Percentiles rank a stretch among this genome's conserved stretches.
These are phyloP conservation scores for Cephus runcator DNA, from an alignment of 2,888 invertebrate species.

Conservation along the genomic window DNA sequence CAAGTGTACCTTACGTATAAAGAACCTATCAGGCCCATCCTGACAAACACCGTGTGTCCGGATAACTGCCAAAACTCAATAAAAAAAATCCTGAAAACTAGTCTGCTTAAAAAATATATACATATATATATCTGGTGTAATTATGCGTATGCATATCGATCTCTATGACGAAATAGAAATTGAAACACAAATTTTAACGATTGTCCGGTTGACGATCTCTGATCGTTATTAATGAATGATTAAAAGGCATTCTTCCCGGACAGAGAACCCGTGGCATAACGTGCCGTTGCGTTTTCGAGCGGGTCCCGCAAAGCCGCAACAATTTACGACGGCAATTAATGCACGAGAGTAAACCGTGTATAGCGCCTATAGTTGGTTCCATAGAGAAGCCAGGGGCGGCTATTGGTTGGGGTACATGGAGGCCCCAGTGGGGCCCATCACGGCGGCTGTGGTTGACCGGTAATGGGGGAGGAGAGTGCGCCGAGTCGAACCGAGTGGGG, in stretches of 20 bases:
- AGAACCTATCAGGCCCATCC: too few relatives aligned
- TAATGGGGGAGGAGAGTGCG: background rate
- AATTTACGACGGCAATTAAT: conserved; percentile 66
- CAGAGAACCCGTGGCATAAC: conserved; percentile 13
- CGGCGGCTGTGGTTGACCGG: background rate
- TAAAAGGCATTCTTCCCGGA: background rate
- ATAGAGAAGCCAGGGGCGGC: background rate
- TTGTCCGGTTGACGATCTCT: background rate
- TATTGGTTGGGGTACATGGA: background rate
- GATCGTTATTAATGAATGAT: background rate
- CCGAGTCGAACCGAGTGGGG: conserved; percentile 1
- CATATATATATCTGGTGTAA: background rate
- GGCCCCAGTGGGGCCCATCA: background rate
- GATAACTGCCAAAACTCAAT: too few relatives aligned
- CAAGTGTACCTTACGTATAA: too few relatives aligned
- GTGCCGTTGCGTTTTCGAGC: conserved; percentile 31
- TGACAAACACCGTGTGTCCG: too few relatives aligned
- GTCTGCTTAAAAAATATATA: too few relatives aligned
- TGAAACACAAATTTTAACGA: background rate
- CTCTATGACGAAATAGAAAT: background rate
- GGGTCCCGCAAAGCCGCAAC: conserved; percentile 55
- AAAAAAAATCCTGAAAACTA: too few relatives aligned
- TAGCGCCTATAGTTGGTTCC: conserved; percentile 33
- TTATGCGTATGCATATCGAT: background rate
- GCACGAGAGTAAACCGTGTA: conserved; percentile 61